Base-by-base conservation (phyloP, 2,888 invertebrate species). In the Phanerotoma sp. region DNA sequence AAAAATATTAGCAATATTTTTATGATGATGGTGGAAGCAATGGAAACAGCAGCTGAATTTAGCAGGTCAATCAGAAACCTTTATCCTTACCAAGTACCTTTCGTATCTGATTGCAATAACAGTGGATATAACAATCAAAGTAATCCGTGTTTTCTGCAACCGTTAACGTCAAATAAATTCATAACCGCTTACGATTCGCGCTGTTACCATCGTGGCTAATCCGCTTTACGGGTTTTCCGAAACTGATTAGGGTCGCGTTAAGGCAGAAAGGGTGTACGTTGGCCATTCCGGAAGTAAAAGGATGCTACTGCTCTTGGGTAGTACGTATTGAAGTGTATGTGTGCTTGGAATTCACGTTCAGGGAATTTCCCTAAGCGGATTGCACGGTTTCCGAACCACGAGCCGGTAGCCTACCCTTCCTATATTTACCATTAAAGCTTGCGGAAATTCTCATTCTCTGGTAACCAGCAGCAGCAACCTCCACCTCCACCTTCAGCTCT, bases 191-290 rank as follows among this genome's bases (percentile, higher is more conserved):
- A 9, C 55, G 44, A 60, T 60, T 57, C 50, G 60, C 52, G 5
- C 15, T 25, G 25, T 13, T 5, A 15, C 6, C 18, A 11, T 13
- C 20, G 32, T 13, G 9, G 37, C 22, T 61, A 61, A 61, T 61
- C 60, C 60, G 58, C 58, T 61, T 60, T 57, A 60, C 60, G 51
- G 57, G 60, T 61, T 58, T 61, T 61, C 54, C 58, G 56, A 61
- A 61, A 58, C 56, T 62, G 54, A 62, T 62, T 62, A 62, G 60
- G 58, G 58, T 60, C 56, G 56, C 58, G 59, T 57, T 59, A 58
- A 61, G 57, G 54, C 54, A 54, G 55, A 52, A 59, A 57, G 56
- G 58, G 60, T 58, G 37, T n/a, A n/a, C 47, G 13, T 32, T 41
- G 21, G 46, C 15, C 32, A 33, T 48, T 20, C 28, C 40, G 38